Conservation (phyloP, 2,113 vertebrate species). For the Perognathus longimembris region DNA sequence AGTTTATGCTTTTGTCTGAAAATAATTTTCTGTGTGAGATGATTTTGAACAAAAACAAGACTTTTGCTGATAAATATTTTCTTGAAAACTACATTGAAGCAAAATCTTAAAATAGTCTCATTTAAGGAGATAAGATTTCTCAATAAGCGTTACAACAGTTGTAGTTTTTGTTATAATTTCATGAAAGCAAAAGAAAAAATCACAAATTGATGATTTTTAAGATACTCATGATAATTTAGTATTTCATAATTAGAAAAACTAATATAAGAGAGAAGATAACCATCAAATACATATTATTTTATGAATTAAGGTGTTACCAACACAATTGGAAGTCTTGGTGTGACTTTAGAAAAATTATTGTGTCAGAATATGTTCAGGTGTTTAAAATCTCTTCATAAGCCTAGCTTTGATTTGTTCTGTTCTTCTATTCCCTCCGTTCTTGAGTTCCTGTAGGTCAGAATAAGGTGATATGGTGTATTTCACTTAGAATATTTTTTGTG, state of each 20-base stretch:
- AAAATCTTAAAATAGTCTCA: background rate
- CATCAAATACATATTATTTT: background rate
- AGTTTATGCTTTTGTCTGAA: background rate
- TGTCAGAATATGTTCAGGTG: background rate
- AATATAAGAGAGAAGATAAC: background rate
- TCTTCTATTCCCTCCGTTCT: background rate
- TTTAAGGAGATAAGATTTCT: slow-evolving; percentile 27
- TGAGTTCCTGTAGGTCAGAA: background rate
- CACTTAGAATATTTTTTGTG: background rate
- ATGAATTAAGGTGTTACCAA: background rate
- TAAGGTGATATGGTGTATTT: background rate
- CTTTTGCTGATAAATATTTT: background rate
- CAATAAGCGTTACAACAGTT: background rate
- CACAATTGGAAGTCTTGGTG: no score
- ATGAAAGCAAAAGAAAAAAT: background rate
- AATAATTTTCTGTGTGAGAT: background rate
- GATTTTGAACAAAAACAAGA: background rate
- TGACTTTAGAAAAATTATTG: background rate
- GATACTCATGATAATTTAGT: background rate
- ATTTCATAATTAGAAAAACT: background rate
- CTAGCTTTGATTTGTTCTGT: background rate
- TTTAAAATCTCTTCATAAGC: background rate
- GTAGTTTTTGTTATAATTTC: background rate
- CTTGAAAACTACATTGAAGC: background rate
- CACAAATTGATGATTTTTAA: background rate